phyloP scores from a whole-genome alignment of 2,888 invertebrate genomes.

The Vanessa cardui region DNA sequence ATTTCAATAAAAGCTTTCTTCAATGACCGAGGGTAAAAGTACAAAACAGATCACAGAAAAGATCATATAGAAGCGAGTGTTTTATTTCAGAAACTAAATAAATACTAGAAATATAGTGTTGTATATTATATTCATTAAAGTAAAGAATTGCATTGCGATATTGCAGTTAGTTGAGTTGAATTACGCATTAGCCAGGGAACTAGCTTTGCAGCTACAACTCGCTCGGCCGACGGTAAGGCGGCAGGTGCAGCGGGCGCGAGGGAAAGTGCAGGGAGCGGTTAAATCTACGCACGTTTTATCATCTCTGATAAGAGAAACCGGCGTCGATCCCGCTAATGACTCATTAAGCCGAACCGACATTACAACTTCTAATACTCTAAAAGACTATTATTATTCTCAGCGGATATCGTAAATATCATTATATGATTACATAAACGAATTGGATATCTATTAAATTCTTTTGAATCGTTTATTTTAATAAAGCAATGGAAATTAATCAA shows the following conservation, averaged over 20 bases:
- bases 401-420: constrained; percentile 43
- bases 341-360: constrained; percentile 57
- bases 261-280: constrained; percentile 79
- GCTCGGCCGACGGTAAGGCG: constrained; percentile 50
- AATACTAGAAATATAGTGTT: background rate
- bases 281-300: constrained; percentile 77
- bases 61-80: background rate
- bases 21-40: background rate
- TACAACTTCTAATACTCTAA: constrained; percentile 33
- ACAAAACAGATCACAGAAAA: background rate
- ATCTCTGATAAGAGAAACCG: constrained; percentile 78
- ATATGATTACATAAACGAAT: constrained; percentile 4
- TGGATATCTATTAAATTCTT: constrained; percentile 11
- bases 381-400: constrained; percentile 42
- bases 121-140: constrained; percentile 18
- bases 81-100: background rate
- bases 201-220: constrained; percentile 61
- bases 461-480: background rate
- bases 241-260: constrained; percentile 52
- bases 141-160: constrained; percentile 49
- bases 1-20: background rate
- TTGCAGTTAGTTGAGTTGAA: constrained; percentile 52
- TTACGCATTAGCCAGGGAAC: constrained; percentile 59
- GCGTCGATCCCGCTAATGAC: constrained; percentile 61
- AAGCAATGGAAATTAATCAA: background rate